Evolutionary conservation across 2,797 vertebrate genomes (phyloP), one percentile per base, ranked within the genome.

Genomic region (Oreochromis mossambicus): DNA sequence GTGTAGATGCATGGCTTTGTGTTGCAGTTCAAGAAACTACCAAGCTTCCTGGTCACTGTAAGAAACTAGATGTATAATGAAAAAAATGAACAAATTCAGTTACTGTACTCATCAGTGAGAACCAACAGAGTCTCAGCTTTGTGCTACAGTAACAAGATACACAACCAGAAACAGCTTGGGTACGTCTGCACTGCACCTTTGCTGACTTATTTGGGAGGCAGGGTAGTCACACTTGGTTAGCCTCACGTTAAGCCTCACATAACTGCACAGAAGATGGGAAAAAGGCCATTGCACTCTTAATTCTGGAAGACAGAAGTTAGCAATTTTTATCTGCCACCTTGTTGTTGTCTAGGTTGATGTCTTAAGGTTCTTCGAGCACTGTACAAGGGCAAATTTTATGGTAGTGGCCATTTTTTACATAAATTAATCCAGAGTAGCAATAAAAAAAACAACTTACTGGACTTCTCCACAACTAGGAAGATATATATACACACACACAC

Each of bases 281-380:
- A 86, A 86, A 54, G 81, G 82, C 77, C 32, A 66, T 58, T 83
- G 8, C 8, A 81, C 63, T 76, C 38, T 83, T 83, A 87, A 50
- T 63, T 56, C 66, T 73, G 12, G 32, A 87, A 83, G 61, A 90
- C 15, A 61, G 21, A 87, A 86, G 77, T 50, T 43, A 11, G 51
- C 50, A 80, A 61, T 89, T 90, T 81, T 82, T 78, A 86, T 92
- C 86, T 79, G 80, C 73, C 73, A 36, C 91, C 89, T 90, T 82
- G 78, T 83, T 77, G 78, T 58, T 32, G 78, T 87, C 76, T 36
- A 36, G 58, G 12, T 36, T 63, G 10, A 63, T 63, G 58, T 63
- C 58, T 63, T 63, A n/a, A 63, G 48, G 83, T 77, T 85, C 63
- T 46, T 84, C 14, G 83, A 85, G 41, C 82, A 78, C 38, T 61